Base-by-base conservation (phyloP, 2,113 vertebrate genomes). In the Tragelaphus scriptus region DNA sequence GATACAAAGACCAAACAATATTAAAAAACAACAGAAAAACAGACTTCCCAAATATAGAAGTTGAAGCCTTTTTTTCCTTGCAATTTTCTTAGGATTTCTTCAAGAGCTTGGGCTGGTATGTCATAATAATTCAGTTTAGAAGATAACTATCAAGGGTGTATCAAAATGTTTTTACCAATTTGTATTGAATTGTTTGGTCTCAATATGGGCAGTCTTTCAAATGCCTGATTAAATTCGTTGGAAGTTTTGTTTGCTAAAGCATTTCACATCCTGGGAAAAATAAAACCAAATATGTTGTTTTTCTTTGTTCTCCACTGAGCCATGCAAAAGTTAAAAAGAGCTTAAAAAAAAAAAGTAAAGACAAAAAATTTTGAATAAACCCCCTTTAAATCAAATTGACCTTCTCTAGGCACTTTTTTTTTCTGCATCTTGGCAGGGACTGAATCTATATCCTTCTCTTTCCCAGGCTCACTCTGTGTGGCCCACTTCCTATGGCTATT, bases 181-280 rank as follows among this genome's bases (percentile, higher is more conserved):
- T 96, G 87, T 85, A 93, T 94, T 90, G 65, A 93, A 85, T 97
- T 90, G 49, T 81, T 80, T 88, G 80, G 55, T 89, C 97, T 93
- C 87, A 93, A 30, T 59, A 68, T 92, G 93, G 95, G 95, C 97
- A 93, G 59, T 95, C 89, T 91, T 98, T 96, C 97, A 98, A 97
- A 96, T 13, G 89, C 55, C 51, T 94, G 85, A 98, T 97, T 97
- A 96, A 97, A 95, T 96, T 94, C 2, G 12, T 71, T 96, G 93
- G 65, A 92, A 97, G 80, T 85, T 95, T 93, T 95, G 65, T 98
- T 97, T 98, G 91, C 85, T 61, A 91, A 97, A 96, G 55, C 93
- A 90, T 97, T 97, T 98, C 94, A 95, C 93, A 95, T 98, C 97
- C 97, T 98, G 96, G 97, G 97, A 97, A 98, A 98, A 98, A 95